These are phyloP conservation scores for Aplodontia rufa DNA, from an alignment of 2,113 vertebrate genomes.

Conservation along the genomic window DNA sequence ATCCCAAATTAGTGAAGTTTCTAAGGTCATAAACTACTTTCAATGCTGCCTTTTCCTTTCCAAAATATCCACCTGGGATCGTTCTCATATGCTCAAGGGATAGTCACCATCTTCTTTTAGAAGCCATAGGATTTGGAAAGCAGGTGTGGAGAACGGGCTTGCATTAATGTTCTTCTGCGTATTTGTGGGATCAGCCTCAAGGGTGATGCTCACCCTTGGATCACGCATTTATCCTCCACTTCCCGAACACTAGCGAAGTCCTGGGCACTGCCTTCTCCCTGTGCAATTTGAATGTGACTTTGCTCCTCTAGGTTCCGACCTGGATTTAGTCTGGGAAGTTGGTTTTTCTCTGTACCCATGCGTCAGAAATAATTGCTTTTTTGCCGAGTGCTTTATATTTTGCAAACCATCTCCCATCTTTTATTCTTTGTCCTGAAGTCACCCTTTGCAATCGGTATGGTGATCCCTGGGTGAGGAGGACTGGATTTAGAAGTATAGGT, in stretches of 20 bases:
- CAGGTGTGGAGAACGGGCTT: neutral
- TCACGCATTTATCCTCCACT: neutral
- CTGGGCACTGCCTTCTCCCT: neutral
- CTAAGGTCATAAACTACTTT: slow-evolving; percentile 56
- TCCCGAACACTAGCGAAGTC: neutral
- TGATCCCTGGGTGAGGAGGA: neutral
- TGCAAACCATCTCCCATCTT: neutral
- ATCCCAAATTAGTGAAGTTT: slow-evolving; percentile 67
- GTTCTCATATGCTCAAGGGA: neutral
- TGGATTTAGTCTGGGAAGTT: neutral
- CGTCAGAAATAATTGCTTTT: slow-evolving; percentile 30
- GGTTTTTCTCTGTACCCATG: neutral
- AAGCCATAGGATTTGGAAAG: neutral
- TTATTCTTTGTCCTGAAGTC: neutral
- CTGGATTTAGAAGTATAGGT: neutral
- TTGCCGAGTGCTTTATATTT: slow-evolving; percentile 6
- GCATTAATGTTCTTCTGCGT: neutral
- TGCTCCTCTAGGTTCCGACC: neutral
- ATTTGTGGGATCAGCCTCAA: neutral
- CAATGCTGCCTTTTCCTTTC: slow-evolving; percentile 8
- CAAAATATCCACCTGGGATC: slow-evolving; percentile 9
- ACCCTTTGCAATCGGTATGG: neutral
- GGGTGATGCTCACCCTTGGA: neutral
- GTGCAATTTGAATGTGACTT: neutral
- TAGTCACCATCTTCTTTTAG: neutral